A percentile compares a stretch with the other conserved stretches of the same genome.
phyloP scores from a whole-genome alignment of 2,113 vertebrate species.

The Myrmophylax atrothorax region DNA sequence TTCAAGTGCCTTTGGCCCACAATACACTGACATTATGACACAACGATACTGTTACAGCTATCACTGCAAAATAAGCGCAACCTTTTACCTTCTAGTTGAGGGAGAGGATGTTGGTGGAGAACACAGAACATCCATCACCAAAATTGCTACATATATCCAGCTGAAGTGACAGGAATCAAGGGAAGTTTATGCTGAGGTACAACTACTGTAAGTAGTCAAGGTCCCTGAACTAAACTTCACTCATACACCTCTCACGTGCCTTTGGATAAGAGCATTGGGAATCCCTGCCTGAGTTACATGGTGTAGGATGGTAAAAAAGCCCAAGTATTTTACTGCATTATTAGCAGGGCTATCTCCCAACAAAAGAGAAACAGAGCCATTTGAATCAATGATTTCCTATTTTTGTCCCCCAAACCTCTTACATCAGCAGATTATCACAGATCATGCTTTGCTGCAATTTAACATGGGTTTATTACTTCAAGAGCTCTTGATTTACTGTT shows the following conservation, averaged over 20 bases:
- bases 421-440: not conserved
- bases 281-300: not conserved
- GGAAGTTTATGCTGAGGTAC: not conserved
- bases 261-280: not conserved
- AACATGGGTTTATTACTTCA: not conserved
- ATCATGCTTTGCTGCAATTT: not conserved
- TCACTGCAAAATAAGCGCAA: not conserved
- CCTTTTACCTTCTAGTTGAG: not conserved
- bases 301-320: not conserved
- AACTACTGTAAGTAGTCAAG: not conserved
- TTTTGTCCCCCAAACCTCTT: not conserved
- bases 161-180: not conserved
- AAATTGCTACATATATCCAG: not conserved
- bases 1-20: not conserved
- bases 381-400: not conserved
- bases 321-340: not conserved
- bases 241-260: accelerated
- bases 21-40: not conserved
- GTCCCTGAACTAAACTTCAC: not conserved
- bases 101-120: not conserved
- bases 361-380: not conserved
- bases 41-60: not conserved
- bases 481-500: not conserved
- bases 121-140: not conserved
- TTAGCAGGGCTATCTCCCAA: not conserved